A percentile compares a stretch with the other conserved stretches of the same genome.
Evolutionary conservation across 2,888 invertebrate species (phyloP).

Genomic region (Synanthedon formicaeformis): DNA sequence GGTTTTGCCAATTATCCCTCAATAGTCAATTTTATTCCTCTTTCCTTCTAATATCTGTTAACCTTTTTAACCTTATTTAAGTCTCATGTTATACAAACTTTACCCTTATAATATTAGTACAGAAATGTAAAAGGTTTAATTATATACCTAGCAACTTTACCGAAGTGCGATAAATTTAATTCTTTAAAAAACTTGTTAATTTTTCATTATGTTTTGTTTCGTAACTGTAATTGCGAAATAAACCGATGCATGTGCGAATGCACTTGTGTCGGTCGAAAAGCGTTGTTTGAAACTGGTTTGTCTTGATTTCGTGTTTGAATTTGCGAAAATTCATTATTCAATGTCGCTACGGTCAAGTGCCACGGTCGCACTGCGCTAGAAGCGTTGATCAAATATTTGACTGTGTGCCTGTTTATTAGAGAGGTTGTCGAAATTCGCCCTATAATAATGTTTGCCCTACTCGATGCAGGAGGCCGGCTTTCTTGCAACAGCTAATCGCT

Average conservation of each 20-base stretch:
- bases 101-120: too few species aligned
- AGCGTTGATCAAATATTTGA: conserved; percentile 22
- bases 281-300: conserved; percentile 4
- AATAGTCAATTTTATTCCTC: too few species aligned
- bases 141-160: too few species aligned
- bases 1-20: too few species aligned
- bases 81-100: too few species aligned
- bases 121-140: too few species aligned
- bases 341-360: conserved; percentile 5
- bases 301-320: conserved; percentile 2
- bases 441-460: conserved; percentile 21
- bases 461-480: conserved; percentile 24
- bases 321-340: conserved; percentile 7
- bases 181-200: background rate
- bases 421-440: conserved; percentile 26
- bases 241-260: background rate
- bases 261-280: background rate
- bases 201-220: background rate
- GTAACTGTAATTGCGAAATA: background rate
- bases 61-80: too few species aligned
- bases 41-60: too few species aligned
- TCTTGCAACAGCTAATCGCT: conserved; percentile 19
- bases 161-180: background rate
- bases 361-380: background rate
- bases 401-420: conserved; percentile 8